Conservation (phyloP, 2,888 invertebrate genomes). For the Ptychoptera contaminata region DNA sequence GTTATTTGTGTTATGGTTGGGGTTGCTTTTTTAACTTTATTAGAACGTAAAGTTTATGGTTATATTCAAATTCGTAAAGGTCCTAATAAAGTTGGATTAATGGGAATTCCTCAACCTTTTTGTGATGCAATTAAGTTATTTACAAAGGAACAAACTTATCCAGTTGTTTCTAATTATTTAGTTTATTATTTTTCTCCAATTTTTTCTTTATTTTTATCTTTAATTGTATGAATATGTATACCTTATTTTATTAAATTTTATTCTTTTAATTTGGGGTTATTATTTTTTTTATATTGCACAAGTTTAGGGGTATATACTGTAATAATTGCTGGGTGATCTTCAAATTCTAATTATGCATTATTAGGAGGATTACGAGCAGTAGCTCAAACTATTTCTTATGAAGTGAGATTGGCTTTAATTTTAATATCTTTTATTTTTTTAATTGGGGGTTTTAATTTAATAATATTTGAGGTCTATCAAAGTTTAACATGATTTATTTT, state of each 20-base stretch:
- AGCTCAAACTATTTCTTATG: constrained; percentile 63
- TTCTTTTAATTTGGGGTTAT: constrained; percentile 40
- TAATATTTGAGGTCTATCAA: constrained; percentile 35
- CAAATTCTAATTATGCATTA: constrained; percentile 57
- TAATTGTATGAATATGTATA: constrained; percentile 40
- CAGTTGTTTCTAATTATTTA: constrained; percentile 41
- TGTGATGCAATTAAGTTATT: constrained; percentile 58
- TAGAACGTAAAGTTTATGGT: constrained; percentile 54
- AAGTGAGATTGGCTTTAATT: constrained; percentile 51
- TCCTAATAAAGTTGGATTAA: constrained; percentile 50
- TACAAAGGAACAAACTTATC: constrained; percentile 44
- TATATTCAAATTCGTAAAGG: constrained; percentile 61
- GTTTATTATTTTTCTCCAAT: constrained; percentile 44
- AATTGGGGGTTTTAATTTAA: constrained; percentile 38
- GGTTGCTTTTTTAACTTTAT: constrained; percentile 54
- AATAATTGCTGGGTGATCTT: constrained; percentile 48
- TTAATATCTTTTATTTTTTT: constrained; percentile 42
- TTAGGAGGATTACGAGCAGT: constrained; percentile 50
- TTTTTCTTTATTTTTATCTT: constrained; percentile 40
- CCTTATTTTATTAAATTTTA: constrained; percentile 39
- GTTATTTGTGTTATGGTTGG: constrained; percentile 44
- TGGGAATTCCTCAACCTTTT: constrained; percentile 52
- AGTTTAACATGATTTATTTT: constrained; percentile 36
- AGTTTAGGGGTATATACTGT: constrained; percentile 47
- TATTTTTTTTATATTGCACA: constrained; percentile 49